Base-by-base conservation (phyloP, 2,113 vertebrate genomes). In the Uria aalge region DNA sequence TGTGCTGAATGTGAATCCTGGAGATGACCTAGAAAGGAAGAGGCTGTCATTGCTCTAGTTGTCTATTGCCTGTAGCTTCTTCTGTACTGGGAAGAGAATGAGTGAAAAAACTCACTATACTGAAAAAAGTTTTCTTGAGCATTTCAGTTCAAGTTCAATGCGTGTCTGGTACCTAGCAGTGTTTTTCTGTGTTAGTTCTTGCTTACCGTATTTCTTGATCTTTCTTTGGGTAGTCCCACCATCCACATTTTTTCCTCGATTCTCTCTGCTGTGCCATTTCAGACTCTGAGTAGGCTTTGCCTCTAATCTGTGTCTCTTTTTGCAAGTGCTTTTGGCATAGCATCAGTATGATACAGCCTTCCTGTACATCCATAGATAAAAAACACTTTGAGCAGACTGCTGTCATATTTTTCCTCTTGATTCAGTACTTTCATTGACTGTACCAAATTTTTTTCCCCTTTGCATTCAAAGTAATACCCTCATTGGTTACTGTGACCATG, bases 241-340 rank as follows among this genome's bases (percentile, higher is more conserved):
- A 24, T 38, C 22, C 23, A 40, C 53, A 29, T 41, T 32, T 86
- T 19, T 26, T 6, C 14, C 9, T 52, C 0, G 0, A 0, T 81
- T 81, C 32, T 47, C 10, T 85, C 68, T 71, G 6, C 76, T 89
- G 8, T 89, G 22, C 56, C 7, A 5, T 77, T 84, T 87, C 55
- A 86, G 55, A 27, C 36, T 86, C 45, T 12, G 18, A 15, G 19
- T 2, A 68, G 50, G 38, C 34, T 81, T 92, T 0, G 1, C 38
- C 18, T 80, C 12, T 62, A 3, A 56, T 80, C 20, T 68, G 8
- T 85, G 9, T 76, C 16, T 66, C 10, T 11, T 8, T 79, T 53
- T 40, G 40, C 40, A 52, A 76, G 18, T 22, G 20, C 15, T 57
- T 67, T 80, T 91, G 40, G 12, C 43, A 36, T 76, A 7, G 11